These are phyloP conservation scores for Lampris megalopsis DNA, from an alignment of 2,113 vertebrate species.

Conservation along the genomic window DNA sequence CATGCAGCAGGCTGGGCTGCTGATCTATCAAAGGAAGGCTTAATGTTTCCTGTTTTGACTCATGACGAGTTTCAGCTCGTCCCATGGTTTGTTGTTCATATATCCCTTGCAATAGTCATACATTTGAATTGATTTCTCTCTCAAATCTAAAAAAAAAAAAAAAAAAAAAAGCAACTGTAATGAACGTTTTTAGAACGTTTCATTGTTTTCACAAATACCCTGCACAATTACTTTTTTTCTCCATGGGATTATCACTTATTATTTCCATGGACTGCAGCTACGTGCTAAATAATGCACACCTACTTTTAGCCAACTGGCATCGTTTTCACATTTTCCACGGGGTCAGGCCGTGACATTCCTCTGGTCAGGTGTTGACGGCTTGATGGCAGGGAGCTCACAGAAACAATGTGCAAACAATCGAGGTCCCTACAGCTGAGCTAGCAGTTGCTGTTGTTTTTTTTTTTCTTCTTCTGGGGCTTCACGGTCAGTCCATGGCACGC, in stretches of 20 bases:
- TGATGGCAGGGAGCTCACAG: conserved; percentile 73
- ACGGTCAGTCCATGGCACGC: conserved; percentile 64
- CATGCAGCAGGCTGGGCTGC: conserved; percentile 27
- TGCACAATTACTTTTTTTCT: not conserved
- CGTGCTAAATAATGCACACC: not conserved
- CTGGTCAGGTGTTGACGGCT: conserved; percentile 76
- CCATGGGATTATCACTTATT: not conserved
- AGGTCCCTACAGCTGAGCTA: conserved; percentile 82
- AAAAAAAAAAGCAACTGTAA: too few species aligned
- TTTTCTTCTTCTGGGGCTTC: conserved; percentile 54
- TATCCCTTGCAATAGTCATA: not conserved
- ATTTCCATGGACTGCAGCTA: not conserved
- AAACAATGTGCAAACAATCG: conserved; percentile 77
- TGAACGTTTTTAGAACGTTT: too few species aligned
- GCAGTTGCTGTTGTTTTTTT: conserved; percentile 79
- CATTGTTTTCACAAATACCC: not conserved
- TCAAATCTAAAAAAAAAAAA: too few species aligned
- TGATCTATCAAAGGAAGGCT: conserved; percentile 32
- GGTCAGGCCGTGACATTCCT: conserved; percentile 75
- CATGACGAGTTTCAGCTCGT: not conserved
- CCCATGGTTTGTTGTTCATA: too few species aligned
- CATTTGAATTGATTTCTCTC: not conserved
- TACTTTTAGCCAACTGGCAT: conserved; percentile 2
- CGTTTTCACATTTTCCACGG: conserved; percentile 22
- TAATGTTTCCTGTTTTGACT: conserved; percentile 10